phyloP scores from a whole-genome alignment of 2,113 vertebrate species.

The Chamaea fasciata region DNA sequence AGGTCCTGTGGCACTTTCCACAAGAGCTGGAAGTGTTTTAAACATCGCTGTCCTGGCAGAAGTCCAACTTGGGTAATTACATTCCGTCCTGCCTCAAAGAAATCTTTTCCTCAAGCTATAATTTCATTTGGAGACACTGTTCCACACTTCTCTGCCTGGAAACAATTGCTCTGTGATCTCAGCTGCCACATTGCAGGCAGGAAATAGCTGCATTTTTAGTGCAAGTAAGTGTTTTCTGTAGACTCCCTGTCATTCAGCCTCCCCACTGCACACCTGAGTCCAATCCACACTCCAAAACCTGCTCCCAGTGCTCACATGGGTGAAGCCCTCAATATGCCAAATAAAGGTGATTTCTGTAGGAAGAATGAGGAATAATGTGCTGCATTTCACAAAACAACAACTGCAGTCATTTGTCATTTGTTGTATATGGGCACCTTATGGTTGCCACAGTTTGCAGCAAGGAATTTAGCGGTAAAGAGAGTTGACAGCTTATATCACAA shows the following conservation, averaged over 20 bases:
- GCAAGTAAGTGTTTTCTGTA: neutral
- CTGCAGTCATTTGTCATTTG: neutral
- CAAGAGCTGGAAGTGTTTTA: slow-evolving; percentile 22
- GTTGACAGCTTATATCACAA: neutral
- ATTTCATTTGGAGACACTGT: slow-evolving; percentile 47
- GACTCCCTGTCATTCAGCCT: neutral
- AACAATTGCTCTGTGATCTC: slow-evolving; percentile 31
- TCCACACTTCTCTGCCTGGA: slow-evolving; percentile 18
- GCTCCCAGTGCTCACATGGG: neutral
- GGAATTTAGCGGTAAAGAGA: neutral
- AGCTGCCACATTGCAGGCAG: neutral
- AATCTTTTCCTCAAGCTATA: slow-evolving; percentile 40
- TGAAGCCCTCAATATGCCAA: neutral
- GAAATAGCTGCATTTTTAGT: slow-evolving; percentile 9
- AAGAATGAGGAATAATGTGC: neutral
- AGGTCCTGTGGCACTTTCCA: slow-evolving; percentile 20
- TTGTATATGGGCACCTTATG: neutral
- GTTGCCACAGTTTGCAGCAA: neutral
- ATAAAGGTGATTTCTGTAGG: neutral
- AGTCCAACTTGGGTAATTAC: slow-evolving; percentile 56
- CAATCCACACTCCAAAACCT: neutral
- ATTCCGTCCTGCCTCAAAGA: slow-evolving; percentile 9
- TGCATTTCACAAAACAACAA: neutral
- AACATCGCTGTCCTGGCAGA: slow-evolving; percentile 33
- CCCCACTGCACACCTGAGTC: neutral